phyloP scores from a whole-genome alignment of 2,797 vertebrate species.

The Malacoctenus gilli region DNA sequence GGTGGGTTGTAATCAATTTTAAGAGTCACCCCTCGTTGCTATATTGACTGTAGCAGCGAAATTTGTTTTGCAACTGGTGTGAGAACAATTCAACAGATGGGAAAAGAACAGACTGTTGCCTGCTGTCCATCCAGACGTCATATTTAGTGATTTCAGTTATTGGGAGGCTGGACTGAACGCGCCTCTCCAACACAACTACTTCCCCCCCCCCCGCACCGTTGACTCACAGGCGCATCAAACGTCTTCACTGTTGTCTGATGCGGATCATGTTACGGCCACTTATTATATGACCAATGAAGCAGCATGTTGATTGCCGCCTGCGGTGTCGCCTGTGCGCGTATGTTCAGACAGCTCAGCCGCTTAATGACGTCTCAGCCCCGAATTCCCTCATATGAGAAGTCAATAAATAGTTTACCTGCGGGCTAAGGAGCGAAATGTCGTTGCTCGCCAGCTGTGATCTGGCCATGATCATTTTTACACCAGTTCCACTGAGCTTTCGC shows the following conservation, averaged over 20 bases:
- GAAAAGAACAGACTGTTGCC: not conserved
- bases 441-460: slow-evolving; percentile 18
- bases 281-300: slow-evolving; percentile 26
- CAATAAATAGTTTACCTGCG: slow-evolving; percentile 22
- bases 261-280: slow-evolving; percentile 32
- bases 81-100: slow-evolving; percentile 4
- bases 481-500: not conserved
- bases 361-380: slow-evolving; percentile 5
- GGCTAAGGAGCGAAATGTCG: slow-evolving; percentile 2
- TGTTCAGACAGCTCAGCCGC: slow-evolving; percentile 20
- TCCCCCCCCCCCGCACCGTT: not conserved
- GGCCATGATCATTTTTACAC: slow-evolving; percentile 3
- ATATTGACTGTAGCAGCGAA: not conserved
- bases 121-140: slow-evolving; percentile 14
- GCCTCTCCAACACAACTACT: too few relatives aligned
- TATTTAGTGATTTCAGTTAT: slow-evolving; percentile 16
- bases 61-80: slow-evolving; percentile 6
- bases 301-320: slow-evolving; percentile 31
- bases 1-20: not conserved
- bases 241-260: slow-evolving; percentile 14
- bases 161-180: not conserved
- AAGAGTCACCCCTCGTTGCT: slow-evolving; percentile 1
- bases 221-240: not conserved
- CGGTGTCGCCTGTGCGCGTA: slow-evolving; percentile 2
- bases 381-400: slow-evolving; percentile 23